Conservation (phyloP, 1,140 invertebrate species). For the Bursaphelenchus mucronatus region DNA sequence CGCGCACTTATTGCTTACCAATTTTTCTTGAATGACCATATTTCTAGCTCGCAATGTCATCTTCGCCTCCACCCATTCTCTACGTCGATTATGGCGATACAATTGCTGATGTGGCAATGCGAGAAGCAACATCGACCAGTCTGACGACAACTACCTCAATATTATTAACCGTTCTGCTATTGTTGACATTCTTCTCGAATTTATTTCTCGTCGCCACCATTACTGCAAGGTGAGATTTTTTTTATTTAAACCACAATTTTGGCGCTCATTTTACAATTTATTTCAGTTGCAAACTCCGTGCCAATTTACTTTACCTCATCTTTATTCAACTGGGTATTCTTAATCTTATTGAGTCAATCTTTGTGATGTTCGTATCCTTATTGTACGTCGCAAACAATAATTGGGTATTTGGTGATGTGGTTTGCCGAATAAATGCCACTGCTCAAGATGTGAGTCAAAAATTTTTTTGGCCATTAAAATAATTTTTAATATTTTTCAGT, state of each 20-base stretch:
- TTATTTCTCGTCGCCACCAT: conserved; percentile 31
- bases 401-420: conserved; percentile 35
- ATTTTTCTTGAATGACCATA: no score
- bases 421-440: conserved; percentile 43
- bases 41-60: no score
- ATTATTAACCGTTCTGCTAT: conserved; percentile 25
- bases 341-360: conserved; percentile 22
- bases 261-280: not conserved
- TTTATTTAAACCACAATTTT: not conserved
- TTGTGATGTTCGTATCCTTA: conserved; percentile 25
- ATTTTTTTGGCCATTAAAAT: conserved; percentile 6
- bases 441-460: conserved; percentile 28
- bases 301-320: conserved; percentile 37
- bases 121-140: conserved; percentile 23
- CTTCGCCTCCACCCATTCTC: no score
- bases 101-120: conserved; percentile 28
- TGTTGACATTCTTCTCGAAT: conserved; percentile 28
- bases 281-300: conserved; percentile 39
- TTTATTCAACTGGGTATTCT: conserved; percentile 28
- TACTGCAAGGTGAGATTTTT: conserved; percentile 23
- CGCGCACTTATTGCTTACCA: no score
- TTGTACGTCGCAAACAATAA: conserved; percentile 31
- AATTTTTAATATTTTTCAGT: conserved; percentile 23
- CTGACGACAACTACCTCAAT: conserved; percentile 33
- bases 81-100: conserved; percentile 27